Evolutionary conservation across 1,140 invertebrate species (phyloP).

Genomic region (Camponotus pennsylvanicus): DNA sequence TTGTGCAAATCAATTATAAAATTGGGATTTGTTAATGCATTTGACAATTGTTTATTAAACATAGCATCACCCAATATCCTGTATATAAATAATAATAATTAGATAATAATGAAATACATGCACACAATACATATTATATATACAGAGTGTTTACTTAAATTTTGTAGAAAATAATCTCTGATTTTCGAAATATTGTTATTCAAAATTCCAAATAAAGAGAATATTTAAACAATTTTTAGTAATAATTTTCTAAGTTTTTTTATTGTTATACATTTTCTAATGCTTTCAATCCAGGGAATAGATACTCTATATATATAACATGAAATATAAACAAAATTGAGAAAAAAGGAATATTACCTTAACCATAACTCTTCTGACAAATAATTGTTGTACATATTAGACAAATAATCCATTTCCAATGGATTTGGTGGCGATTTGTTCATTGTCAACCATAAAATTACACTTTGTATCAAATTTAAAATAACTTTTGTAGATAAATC

Average conservation of each 20-base stretch:
- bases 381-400: constrained; percentile 87
- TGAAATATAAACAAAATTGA: constrained; percentile 26
- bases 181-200: too few species aligned
- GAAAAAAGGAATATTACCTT: constrained; percentile 77
- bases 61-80: constrained; percentile 86
- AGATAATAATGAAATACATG: not conserved
- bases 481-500: constrained; percentile 84
- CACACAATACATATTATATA: too few species aligned
- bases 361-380: constrained; percentile 90
- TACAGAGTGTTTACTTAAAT: too few species aligned
- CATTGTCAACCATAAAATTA: constrained; percentile 87
- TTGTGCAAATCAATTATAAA: constrained; percentile 89
- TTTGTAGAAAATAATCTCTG: too few species aligned
- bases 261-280: too few species aligned
- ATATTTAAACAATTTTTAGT: too few species aligned
- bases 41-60: constrained; percentile 84
- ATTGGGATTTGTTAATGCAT: constrained; percentile 86
- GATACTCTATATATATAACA: not conserved
- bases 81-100: constrained; percentile 54
- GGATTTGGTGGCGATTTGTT: constrained; percentile 86
- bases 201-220: too few species aligned
- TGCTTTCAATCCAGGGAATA: too few species aligned
- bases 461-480: constrained; percentile 85
- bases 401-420: constrained; percentile 88
- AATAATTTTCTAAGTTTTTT: too few species aligned